phyloP scores from a whole-genome alignment of 1,140 invertebrate species.

The Anoplophora glabripennis region DNA sequence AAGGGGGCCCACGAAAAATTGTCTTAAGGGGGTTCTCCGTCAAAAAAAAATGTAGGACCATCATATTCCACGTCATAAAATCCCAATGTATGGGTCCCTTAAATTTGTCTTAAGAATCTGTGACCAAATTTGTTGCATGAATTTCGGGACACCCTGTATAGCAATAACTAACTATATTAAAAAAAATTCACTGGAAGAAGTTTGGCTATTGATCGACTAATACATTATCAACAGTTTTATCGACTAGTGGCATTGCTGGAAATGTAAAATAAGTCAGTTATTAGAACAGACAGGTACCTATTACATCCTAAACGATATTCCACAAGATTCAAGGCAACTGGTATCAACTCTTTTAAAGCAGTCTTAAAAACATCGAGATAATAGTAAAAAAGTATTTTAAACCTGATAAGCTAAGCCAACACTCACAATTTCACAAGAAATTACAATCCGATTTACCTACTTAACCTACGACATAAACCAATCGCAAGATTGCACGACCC shows the following conservation, averaged over 20 bases:
- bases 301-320: constrained; percentile 1
- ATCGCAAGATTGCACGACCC: no score
- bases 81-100: no score
- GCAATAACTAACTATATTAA: neutral
- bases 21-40: no score
- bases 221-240: neutral
- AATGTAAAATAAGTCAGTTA: neutral
- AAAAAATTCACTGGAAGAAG: neutral
- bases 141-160: no score
- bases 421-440: neutral
- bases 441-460: neutral
- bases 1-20: no score
- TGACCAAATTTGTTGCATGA: no score
- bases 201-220: neutral
- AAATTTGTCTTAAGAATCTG: no score
- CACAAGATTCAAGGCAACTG: constrained; percentile 21
- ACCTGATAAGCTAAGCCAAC: neutral
- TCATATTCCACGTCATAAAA: no score
- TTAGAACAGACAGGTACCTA: neutral
- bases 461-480: no score
- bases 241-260: neutral
- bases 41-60: no score
- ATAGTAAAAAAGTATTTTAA: neutral
- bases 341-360: constrained; percentile 17
- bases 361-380: constrained; percentile 20